These are phyloP conservation scores for Heliconius cydno DNA, from an alignment of 2,888 invertebrate genomes.

Conservation along the genomic window DNA sequence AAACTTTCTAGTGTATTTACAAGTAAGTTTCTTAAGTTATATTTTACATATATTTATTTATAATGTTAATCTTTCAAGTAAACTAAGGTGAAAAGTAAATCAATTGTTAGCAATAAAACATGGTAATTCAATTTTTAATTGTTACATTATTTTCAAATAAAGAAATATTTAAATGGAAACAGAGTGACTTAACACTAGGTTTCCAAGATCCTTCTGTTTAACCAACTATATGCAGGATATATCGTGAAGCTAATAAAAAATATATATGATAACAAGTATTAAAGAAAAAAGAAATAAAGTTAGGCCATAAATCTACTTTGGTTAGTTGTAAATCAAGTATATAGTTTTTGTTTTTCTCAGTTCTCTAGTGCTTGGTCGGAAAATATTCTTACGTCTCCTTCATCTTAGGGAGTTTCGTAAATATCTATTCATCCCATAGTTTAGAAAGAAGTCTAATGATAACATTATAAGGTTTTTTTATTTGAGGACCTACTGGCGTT, in stretches of 20 bases:
- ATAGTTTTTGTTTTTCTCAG: constrained; percentile 32
- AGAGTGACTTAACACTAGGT: too few relatives aligned
- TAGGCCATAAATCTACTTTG: constrained; percentile 33
- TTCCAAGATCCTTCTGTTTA: too few relatives aligned
- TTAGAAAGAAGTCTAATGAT: background rate
- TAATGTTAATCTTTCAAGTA: background rate
- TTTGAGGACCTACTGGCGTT: too few relatives aligned
- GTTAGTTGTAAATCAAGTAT: constrained; percentile 34
- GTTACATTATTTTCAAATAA: too few relatives aligned
- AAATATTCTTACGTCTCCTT: background rate
- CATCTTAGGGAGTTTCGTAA: background rate
- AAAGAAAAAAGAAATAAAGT: constrained; percentile 27
- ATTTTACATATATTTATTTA: background rate
- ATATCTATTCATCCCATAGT: too few relatives aligned
- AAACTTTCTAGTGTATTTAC: background rate
- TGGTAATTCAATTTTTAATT: too few relatives aligned
- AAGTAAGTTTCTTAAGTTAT: background rate
- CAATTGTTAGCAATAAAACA: too few relatives aligned
- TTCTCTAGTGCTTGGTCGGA: background rate
- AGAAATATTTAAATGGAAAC: too few relatives aligned
- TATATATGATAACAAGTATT: background rate
- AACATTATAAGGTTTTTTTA: background rate
- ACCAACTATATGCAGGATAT: background rate
- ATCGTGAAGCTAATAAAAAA: background rate
- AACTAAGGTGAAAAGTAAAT: too few relatives aligned